Evolutionary conservation across 2,113 vertebrate species (phyloP), one percentile per base, ranked within the genome.

Genomic region (Shinisaurus crocodilurus): DNA sequence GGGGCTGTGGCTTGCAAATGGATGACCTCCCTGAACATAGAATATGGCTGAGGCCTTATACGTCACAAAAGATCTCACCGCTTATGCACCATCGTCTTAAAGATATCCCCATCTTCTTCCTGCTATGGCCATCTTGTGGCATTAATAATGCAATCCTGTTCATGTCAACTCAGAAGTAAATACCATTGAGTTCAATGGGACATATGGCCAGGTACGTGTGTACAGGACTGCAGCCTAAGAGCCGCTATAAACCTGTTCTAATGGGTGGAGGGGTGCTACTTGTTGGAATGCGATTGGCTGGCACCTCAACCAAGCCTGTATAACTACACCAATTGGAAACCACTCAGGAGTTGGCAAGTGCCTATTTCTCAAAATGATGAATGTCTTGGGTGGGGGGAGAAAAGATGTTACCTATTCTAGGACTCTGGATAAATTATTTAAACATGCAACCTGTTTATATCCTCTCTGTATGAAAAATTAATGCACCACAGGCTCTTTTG

Each of bases 381-480:
- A 79, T 93, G 74, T 80, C 74, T 77, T 85, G 85, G 87, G 89
- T 82, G 45, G 3, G 43, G n/a, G 74, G 18, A 45, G 45, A 48
- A 16, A 90, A 84, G 82, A 92, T 89, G 85, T 90, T 94, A 94
- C 91, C 72, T 90, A 90, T 91, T 94, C 88, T 69, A 90, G 74
- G 85, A 50, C 85, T 90, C 86, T 90, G 92, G 90, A 92, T 94
- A 93, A 95, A 96, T 95, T 94, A 96, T 96, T 96, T 92, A 96
- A 95, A 92, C 90, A 94, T 89, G 89, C 93, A 94, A 96, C 91
- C 90, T 96, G 91, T 94, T 95, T 94, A 91, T 96, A 16, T 94
- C 89, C 91, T 94, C 90, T 93, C 72, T 43, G 8, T 81, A 90
- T 93, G 87, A 95, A 96, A 95, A 93, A 95, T 93, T 93, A 95